phyloP scores from a whole-genome alignment of 1,140 invertebrate species.

The Drosophila virilis region DNA sequence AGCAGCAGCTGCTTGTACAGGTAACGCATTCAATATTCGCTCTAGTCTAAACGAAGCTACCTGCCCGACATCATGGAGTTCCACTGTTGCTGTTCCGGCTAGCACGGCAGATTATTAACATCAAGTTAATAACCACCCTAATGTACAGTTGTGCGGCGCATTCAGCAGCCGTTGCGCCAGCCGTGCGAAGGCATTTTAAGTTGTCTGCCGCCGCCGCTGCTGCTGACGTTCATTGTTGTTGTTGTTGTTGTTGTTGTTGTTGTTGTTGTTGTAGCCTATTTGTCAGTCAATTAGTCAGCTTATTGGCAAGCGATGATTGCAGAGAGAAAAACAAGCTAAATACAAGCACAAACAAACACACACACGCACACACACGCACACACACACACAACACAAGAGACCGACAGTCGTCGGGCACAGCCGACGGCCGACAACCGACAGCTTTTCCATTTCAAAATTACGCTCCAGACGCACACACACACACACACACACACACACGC shows the following conservation, averaged over 20 bases:
- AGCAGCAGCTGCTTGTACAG: background rate
- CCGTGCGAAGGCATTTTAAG: constrained; percentile 51
- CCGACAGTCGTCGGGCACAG: constrained; percentile 29
- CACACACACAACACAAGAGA: constrained; percentile 21
- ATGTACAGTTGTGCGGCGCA: constrained; percentile 52
- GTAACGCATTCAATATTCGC: constrained; percentile 5
- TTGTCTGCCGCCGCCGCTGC: constrained; percentile 42
- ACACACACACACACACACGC: constrained; percentile 6
- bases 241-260: constrained; percentile 33
- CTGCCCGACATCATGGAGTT: background rate
- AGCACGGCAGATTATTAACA: constrained; percentile 44
- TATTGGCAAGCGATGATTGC: constrained; percentile 83
- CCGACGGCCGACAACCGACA: constrained; percentile 58
- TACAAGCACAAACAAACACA: constrained; percentile 50
- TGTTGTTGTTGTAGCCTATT: constrained; percentile 69
- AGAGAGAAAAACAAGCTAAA: constrained; percentile 72
- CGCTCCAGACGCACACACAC: constrained; percentile 29
- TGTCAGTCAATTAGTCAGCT: constrained; percentile 83
- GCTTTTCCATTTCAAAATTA: constrained; percentile 82
- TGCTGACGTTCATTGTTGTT: constrained; percentile 5
- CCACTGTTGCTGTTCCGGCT: background rate
- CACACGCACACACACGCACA: background rate
- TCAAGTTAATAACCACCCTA: constrained; percentile 54
- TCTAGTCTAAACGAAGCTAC: background rate
- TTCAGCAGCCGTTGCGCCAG: constrained; percentile 22